Evolutionary conservation across 2,888 invertebrate genomes (phyloP).

Genomic region (Drosophila pseudotakahashii): DNA sequence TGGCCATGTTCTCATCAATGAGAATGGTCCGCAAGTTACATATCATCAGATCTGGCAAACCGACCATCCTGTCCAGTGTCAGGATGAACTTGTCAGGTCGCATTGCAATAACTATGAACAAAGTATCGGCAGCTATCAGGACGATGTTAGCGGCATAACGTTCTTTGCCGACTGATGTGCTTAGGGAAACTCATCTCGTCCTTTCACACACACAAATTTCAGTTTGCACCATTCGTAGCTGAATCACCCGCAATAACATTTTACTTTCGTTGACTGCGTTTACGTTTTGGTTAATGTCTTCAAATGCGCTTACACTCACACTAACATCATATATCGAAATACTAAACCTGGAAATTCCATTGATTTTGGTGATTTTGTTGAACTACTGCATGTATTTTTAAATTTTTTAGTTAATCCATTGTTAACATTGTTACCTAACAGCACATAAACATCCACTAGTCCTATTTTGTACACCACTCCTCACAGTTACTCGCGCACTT

Average conservation of each 20-base stretch:
- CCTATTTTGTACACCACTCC: background rate
- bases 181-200: constrained; percentile 3
- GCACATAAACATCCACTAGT: background rate
- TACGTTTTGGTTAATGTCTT: background rate
- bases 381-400: constrained; percentile 9
- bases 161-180: constrained; percentile 60
- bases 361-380: constrained; percentile 1
- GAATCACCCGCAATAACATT: background rate
- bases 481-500: background rate
- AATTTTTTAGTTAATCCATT: constrained; percentile 2
- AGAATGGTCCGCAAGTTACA: constrained; percentile 20
- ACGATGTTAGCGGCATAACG: constrained; percentile 52
- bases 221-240: constrained; percentile 19
- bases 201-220: constrained; percentile 4
- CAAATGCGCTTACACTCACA: background rate
- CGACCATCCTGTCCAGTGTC: background rate
- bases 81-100: background rate
- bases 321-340: background rate
- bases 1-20: constrained; percentile 35
- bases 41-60: constrained; percentile 53
- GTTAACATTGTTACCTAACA: background rate
- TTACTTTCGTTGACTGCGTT: background rate
- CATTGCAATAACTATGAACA: constrained; percentile 5
- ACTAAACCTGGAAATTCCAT: background rate
- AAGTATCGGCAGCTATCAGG: constrained; percentile 19